Evolutionary conservation across 2,888 invertebrate genomes (phyloP).

Genomic region (Junonia oenone): DNA sequence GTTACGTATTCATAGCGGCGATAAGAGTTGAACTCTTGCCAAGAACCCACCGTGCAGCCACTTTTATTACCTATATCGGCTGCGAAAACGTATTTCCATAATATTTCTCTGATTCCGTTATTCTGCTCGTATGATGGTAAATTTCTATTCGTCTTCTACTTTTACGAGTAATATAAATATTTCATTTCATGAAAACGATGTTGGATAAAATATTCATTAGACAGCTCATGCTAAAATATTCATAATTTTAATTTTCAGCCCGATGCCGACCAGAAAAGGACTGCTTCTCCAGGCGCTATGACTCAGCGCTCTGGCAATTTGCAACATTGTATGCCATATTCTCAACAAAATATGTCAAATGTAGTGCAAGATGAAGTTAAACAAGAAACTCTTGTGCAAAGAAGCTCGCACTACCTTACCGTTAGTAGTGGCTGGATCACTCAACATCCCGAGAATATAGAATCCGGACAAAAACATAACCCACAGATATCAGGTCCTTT

Average conservation of each 20-base stretch:
- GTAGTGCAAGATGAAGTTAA: conserved; percentile 51
- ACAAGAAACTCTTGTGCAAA: conserved; percentile 60
- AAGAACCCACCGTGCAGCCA: conserved; percentile 39
- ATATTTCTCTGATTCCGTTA: conserved; percentile 9
- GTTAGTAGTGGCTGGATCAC: conserved; percentile 74
- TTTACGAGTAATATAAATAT: neutral
- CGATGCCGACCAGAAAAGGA: conserved; percentile 52
- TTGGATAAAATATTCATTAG: neutral
- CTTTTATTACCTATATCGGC: conserved; percentile 36
- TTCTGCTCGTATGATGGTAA: neutral
- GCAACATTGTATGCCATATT: conserved; percentile 44
- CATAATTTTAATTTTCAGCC: conserved; percentile 48
- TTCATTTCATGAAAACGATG: neutral
- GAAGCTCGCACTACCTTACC: conserved; percentile 67
- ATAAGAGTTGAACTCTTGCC: conserved; percentile 58
- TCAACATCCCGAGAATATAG: conserved; percentile 57
- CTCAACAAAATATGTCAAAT: conserved; percentile 47
- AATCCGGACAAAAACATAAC: conserved; percentile 46
- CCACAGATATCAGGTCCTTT: conserved; percentile 36
- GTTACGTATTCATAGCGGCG: conserved; percentile 47
- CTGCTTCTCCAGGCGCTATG: conserved; percentile 45
- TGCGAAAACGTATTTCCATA: conserved; percentile 8
- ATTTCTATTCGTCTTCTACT: neutral
- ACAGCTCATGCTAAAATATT: conserved; percentile 4
- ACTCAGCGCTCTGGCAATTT: conserved; percentile 43